phyloP scores from a whole-genome alignment of 2,888 invertebrate genomes.

The Cacoxenus indagator region DNA sequence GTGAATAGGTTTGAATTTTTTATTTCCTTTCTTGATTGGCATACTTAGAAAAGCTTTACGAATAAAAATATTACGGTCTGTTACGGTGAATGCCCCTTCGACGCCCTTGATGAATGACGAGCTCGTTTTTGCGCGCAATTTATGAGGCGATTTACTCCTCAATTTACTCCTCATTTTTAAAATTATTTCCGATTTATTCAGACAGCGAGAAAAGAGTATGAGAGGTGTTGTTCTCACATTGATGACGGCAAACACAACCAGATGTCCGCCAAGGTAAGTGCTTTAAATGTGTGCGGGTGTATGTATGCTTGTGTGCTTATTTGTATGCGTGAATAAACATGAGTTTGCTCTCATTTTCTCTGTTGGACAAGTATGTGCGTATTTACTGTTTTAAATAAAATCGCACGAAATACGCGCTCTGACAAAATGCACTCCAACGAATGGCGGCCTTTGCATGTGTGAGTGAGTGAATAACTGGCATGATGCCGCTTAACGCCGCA shows the following conservation, averaged over 20 bases:
- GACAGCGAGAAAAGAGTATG: neutral
- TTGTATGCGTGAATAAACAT: neutral
- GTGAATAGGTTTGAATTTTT: constrained; percentile 19
- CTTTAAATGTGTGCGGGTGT: constrained; percentile 1
- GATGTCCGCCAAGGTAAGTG: constrained; percentile 17
- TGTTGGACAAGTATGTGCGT: neutral
- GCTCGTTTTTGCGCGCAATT: no score
- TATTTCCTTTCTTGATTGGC: neutral
- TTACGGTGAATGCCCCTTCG: no score
- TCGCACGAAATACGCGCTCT: neutral
- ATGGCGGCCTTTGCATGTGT: no score
- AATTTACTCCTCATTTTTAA: no score
- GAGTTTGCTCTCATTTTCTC: neutral
- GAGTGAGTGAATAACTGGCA: no score
- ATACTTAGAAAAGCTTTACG: no score
- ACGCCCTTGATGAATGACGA: no score
- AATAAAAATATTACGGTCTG: no score
- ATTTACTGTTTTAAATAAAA: neutral
- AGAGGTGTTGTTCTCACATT: neutral
- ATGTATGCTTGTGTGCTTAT: constrained; percentile 19
- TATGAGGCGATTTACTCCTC: no score
- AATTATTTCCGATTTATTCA: no score
- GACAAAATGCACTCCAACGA: neutral
- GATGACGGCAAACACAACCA: neutral
- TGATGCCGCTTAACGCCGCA: no score